Evolutionary conservation across 2,888 invertebrate genomes (phyloP).

Genomic region (Tortricodes alternella): DNA sequence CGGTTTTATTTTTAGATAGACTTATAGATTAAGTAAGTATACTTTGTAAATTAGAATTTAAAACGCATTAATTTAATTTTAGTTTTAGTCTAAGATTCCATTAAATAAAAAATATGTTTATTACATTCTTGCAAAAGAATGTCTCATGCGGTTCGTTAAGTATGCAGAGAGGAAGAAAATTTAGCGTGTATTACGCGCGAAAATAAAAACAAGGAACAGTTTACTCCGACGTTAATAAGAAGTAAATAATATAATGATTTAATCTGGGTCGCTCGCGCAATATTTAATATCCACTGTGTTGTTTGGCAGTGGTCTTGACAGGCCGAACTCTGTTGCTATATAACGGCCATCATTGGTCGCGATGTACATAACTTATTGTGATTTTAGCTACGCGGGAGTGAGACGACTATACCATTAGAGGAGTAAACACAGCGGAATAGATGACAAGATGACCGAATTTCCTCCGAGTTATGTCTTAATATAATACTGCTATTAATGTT

Average conservation of each 20-base stretch:
- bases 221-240: constrained; percentile 49
- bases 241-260: constrained; percentile 53
- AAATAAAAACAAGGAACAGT: constrained; percentile 41
- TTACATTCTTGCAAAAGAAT: constrained; percentile 13
- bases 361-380: constrained; percentile 15
- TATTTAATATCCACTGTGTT: constrained; percentile 43
- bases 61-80: constrained; percentile 18
- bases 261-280: constrained; percentile 42
- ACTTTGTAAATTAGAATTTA: constrained; percentile 11
- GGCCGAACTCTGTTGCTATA: constrained; percentile 38
- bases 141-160: constrained; percentile 9
- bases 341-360: constrained; percentile 21
- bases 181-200: constrained; percentile 15
- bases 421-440: background rate
- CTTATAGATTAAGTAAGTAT: constrained; percentile 1
- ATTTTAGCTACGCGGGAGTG: constrained; percentile 7
- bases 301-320: constrained; percentile 49
- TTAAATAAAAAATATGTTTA: constrained; percentile 14
- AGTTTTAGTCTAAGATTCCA: background rate
- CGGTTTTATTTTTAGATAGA: too few species aligned
- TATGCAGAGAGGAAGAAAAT: constrained; percentile 13
- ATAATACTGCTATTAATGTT: constrained; percentile 2
- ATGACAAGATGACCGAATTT: constrained; percentile 13
- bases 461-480: background rate
- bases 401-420: constrained; percentile 1